Base-by-base conservation (phyloP, 2,797 vertebrate genomes). In the Ctenosaura bakeri region DNA sequence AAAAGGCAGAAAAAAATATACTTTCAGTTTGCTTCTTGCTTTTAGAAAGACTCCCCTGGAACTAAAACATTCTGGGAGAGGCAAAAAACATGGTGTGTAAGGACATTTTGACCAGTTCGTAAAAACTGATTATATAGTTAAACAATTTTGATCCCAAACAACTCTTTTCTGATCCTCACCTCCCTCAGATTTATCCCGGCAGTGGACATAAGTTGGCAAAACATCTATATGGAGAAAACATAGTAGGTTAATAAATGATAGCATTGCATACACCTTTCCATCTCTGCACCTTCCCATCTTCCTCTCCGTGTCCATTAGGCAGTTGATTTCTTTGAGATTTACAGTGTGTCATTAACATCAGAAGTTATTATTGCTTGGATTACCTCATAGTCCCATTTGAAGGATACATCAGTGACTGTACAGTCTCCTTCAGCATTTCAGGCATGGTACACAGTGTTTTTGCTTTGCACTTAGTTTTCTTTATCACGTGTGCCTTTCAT, bases 401-500 rank as follows among this genome's bases (percentile, higher is more conserved):
- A 46, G 59, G 52, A 7, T 6, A 2, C 22, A 6, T 78, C 0
- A 54, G 6, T 88, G 59, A 0, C 38, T 42, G 10, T 88, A 85
- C 77, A 87, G 52, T 38, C 85, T 91, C 88, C n/a, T 85, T 91
- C 81, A 86, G 18, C 20, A 10, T 78, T 85, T 84, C 50, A 88
- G 35, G 2, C 0, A 0, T 14, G 52, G 3, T 77, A 77, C 32
- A 14, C 35, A 8, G 6, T 85, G 24, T 52, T 80, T 78, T 86
- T 4, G 59, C 24, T 93, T 90, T 86, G 89, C 91, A 80, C 74
- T 90, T 82, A 81, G 2, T 88, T 86, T 96, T 94, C 93, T 95
- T 92, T 95, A 94, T 95, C 82, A 88, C 92, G 91, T 87, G 85
- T 32, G 85, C 89, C 89, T 88, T 78, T 90, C 90, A 91, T 92